Conservation (phyloP, 2,888 invertebrate species). For the Sicus ferrugineus region DNA sequence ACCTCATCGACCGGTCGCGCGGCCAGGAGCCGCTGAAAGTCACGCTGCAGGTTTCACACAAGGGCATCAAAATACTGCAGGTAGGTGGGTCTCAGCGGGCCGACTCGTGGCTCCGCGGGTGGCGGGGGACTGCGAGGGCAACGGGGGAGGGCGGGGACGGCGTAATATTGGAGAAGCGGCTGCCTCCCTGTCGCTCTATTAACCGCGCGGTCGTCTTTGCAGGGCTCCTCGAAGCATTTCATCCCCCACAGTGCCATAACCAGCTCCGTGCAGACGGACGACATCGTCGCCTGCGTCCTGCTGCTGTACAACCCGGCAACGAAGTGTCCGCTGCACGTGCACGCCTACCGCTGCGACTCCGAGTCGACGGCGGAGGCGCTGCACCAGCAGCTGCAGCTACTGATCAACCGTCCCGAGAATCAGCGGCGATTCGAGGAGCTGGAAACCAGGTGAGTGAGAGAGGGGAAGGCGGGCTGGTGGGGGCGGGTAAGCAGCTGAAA, state of each 20-base stretch:
- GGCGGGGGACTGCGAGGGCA: not conserved
- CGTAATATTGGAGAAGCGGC: not conserved
- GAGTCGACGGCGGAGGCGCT: conserved; percentile 90
- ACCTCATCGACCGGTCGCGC: conserved; percentile 83
- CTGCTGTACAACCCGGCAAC: conserved; percentile 94
- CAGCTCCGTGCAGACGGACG: conserved; percentile 87
- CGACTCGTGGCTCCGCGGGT: not conserved
- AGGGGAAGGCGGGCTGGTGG: not conserved
- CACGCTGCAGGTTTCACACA: conserved; percentile 88
- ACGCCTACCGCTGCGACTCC: conserved; percentile 93
- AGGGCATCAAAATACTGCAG: conserved; percentile 94
- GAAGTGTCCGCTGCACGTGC: conserved; percentile 93
- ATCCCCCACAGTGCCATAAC: conserved; percentile 94
- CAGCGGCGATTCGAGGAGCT: conserved; percentile 85
- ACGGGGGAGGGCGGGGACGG: not conserved
- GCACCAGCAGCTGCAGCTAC: conserved; percentile 81
- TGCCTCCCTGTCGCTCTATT: not conserved
- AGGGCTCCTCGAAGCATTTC: conserved; percentile 84
- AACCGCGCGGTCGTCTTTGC: not conserved
- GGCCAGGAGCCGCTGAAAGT: conserved; percentile 90
- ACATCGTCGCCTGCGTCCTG: conserved; percentile 92
- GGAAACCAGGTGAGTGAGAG: conserved; percentile 67
- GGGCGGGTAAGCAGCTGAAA: not conserved
- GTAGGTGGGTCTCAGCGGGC: conserved; percentile 58
- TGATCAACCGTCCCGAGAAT: conserved; percentile 85